Base-by-base conservation (phyloP, 2,797 vertebrate species). In the Champsocephalus esox region DNA sequence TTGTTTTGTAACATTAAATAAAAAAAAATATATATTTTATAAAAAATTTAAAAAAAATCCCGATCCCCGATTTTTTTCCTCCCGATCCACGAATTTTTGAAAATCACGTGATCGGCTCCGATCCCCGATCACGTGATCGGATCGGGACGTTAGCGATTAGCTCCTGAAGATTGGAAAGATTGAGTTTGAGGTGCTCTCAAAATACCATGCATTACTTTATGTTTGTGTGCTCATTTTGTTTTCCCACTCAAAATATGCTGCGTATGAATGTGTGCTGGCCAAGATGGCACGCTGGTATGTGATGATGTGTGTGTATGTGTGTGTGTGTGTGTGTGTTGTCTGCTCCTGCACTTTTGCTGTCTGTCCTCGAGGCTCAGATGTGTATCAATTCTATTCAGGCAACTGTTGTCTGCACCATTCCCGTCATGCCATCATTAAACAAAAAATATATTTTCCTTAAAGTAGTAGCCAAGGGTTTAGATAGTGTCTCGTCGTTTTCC, bases 311-410 rank as follows among this genome's bases (percentile, higher is more conserved):
- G 24, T 24, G 24, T 24, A 3, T 28, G 24, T 28, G 24, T 28
- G 24, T 28, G 3, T 28, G 24, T 24, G 24, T 24, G 24, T 24
- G 24, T 24, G 24, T 24, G 24, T 24, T 90, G 90, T 93, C 90
- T 93, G 57, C 70, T 70, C 58, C 38, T 62, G 80, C 59, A 51
- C 49, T 81, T 83, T 73, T 87, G 70, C 71, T 70, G 70, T 82
- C 86, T 82, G 57, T 88, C 70, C 70, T 83, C 50, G 19, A 66
- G 76, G 73, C 75, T 81, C 60, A 77, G 90, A 92, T 91, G 55
- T 49, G 24, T 83, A 92, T 94, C 91, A 72, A 70, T 68, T 62
- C 48, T 19, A 44, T 80, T 60, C 73, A 48, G 50, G 56, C 41
- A 45, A 44, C 34, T n/a, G 34, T 78, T 76, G 50, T 75, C 38